Conservation (phyloP, 2,888 invertebrate genomes). For the Catonia carolina region DNA sequence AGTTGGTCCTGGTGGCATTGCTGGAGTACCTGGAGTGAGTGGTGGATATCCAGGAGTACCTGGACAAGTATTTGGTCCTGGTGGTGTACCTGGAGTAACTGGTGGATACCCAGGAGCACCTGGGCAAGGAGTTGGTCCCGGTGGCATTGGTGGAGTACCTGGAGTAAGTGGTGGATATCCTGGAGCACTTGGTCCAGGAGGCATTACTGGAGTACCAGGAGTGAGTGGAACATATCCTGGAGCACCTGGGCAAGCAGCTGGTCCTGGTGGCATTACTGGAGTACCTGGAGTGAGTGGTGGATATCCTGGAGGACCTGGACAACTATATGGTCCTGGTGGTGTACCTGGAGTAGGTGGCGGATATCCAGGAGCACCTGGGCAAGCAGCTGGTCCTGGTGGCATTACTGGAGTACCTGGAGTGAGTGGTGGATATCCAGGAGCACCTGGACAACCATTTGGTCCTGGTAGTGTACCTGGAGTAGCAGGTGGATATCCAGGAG, state of each 20-base stretch:
- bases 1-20: slow-evolving; percentile 25
- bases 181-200: slow-evolving; percentile 20
- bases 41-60: slow-evolving; percentile 23
- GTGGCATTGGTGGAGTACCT: background rate
- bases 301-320: slow-evolving; percentile 24
- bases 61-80: slow-evolving; percentile 23
- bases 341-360: slow-evolving; percentile 18
- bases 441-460: slow-evolving; percentile 25
- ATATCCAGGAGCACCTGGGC: background rate
- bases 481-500: slow-evolving; percentile 20
- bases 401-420: background rate
- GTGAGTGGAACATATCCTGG: slow-evolving; percentile 25
- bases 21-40: slow-evolving; percentile 8
- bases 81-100: slow-evolving; percentile 16
- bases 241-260: slow-evolving; percentile 5
- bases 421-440: slow-evolving; percentile 27
- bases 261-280: slow-evolving; percentile 24
- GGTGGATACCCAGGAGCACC: slow-evolving; percentile 27
- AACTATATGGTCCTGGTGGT: slow-evolving; percentile 25
- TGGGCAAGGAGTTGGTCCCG: slow-evolving; percentile 4
- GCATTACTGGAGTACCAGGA: slow-evolving; percentile 27
- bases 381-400: too few relatives aligned
- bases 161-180: slow-evolving; percentile 8
- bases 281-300: slow-evolving; percentile 26
- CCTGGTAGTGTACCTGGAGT: slow-evolving; percentile 13